Evolutionary conservation across 1,140 invertebrate species (phyloP).

Genomic region (Anastatus disparis): DNA sequence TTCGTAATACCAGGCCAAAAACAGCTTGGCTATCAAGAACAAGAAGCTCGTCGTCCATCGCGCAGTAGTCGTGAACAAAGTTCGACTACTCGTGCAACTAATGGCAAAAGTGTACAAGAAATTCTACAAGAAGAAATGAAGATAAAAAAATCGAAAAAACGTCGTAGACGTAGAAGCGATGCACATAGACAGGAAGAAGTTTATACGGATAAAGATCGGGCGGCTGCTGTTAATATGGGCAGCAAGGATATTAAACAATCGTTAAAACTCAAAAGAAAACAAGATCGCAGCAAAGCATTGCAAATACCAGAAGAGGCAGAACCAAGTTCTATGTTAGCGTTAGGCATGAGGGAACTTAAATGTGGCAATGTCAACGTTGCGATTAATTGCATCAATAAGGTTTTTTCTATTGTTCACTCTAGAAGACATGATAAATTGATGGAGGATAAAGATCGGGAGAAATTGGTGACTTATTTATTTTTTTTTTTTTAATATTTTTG

Average conservation of each 20-base stretch:
- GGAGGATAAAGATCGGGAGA: no score
- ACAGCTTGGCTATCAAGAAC: background rate
- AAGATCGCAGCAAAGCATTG: constrained; percentile 78
- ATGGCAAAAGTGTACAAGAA: constrained; percentile 41
- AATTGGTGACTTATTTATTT: no score
- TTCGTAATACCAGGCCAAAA: background rate
- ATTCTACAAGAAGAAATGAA: constrained; percentile 60
- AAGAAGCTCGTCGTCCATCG: background rate
- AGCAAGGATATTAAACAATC: constrained; percentile 86
- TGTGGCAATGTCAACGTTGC: constrained; percentile 77
- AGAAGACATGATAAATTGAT: no score
- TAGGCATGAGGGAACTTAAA: constrained; percentile 80
- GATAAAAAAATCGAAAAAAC: constrained; percentile 55
- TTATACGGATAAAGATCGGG: constrained; percentile 90
- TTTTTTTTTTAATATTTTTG: no score
- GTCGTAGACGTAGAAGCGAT: constrained; percentile 57
- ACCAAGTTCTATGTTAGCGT: constrained; percentile 76
- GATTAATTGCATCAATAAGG: constrained; percentile 83
- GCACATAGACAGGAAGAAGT: constrained; percentile 74
- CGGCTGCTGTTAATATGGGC: constrained; percentile 87
- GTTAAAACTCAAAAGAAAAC: constrained; percentile 80
- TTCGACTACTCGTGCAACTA: background rate
- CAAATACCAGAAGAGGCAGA: constrained; percentile 84
- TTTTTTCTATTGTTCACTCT: constrained; percentile 52
- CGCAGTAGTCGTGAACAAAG: background rate